Conservation (phyloP, 2,113 vertebrate genomes). For the Nestor notabilis region DNA sequence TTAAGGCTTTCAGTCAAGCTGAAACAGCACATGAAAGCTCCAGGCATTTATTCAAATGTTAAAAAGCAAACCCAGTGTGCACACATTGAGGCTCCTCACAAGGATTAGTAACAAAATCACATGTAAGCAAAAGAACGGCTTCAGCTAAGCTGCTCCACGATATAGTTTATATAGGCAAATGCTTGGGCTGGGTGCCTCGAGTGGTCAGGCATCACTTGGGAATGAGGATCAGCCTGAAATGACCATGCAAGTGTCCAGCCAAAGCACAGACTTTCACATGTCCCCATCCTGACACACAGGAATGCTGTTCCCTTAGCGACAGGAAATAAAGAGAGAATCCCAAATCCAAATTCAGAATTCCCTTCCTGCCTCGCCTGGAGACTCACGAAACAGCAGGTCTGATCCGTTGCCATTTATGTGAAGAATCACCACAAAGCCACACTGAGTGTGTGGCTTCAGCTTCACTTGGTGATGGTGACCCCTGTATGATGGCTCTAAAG, state of each 20-base stretch:
- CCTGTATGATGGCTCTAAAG: accelerated
- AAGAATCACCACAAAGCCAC: accelerated
- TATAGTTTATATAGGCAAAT: neutral
- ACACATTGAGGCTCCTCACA: neutral
- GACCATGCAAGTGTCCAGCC: neutral
- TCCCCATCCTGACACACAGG: accelerated
- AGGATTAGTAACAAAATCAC: constrained; percentile 17
- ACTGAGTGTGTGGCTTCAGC: accelerated
- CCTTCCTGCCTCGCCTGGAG: accelerated
- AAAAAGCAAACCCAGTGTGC: neutral
- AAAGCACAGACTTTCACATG: neutral
- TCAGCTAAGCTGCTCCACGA: neutral
- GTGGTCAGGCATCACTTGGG: neutral
- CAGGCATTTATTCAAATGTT: constrained; percentile 48
- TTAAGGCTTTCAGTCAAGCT: constrained; percentile 6
- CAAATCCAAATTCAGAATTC: too few species aligned
- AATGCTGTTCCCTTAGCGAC: accelerated
- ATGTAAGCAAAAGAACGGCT: neutral
- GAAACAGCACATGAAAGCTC: constrained; percentile 18
- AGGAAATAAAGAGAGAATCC: too few species aligned
- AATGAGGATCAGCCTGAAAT: neutral
- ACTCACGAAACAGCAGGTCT: accelerated
- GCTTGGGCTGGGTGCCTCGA: neutral
- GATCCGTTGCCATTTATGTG: neutral
- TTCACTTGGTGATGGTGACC: accelerated